Evolutionary conservation across 2,797 vertebrate genomes (phyloP).

Genomic region (Danio choprae): DNA sequence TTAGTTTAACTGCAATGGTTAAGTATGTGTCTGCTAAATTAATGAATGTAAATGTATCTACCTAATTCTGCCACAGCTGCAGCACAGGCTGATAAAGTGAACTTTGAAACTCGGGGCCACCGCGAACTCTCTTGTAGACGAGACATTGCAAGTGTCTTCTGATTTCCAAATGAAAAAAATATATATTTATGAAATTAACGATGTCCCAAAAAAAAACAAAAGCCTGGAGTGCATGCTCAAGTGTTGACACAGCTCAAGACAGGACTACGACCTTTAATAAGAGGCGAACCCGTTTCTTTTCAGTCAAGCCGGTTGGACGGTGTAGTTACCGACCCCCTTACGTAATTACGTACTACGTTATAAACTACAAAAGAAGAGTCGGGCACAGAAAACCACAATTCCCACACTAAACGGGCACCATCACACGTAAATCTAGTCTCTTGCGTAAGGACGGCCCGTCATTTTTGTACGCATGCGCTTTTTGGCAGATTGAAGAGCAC

Average conservation of each 20-base stretch:
- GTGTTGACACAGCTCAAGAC: constrained; percentile 26
- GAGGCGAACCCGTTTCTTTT: background rate
- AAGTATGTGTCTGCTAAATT: too few relatives aligned
- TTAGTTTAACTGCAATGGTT: too few relatives aligned
- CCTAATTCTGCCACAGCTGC: constrained; percentile 85
- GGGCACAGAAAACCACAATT: constrained; percentile 26
- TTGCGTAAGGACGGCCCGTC: background rate
- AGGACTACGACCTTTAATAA: constrained; percentile 29
- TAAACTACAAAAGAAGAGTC: background rate
- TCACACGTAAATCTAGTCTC: background rate
- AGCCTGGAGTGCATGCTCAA: constrained; percentile 24
- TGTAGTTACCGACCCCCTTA: constrained; percentile 15
- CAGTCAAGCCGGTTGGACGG: background rate
- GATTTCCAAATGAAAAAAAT: background rate
- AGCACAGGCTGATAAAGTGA: constrained; percentile 82
- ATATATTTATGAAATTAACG: background rate
- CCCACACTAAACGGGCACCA: background rate
- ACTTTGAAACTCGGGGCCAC: constrained; percentile 81
- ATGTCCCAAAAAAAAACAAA: background rate
- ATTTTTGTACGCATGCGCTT: constrained; percentile 10
- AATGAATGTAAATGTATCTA: constrained; percentile 59
- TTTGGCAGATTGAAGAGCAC: background rate
- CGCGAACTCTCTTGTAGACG: constrained; percentile 64
- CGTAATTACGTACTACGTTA: background rate
- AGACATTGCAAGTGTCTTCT: constrained; percentile 18